Evolutionary conservation across 2,888 invertebrate genomes (phyloP).

Genomic region (Sesia bembeciformis): DNA sequence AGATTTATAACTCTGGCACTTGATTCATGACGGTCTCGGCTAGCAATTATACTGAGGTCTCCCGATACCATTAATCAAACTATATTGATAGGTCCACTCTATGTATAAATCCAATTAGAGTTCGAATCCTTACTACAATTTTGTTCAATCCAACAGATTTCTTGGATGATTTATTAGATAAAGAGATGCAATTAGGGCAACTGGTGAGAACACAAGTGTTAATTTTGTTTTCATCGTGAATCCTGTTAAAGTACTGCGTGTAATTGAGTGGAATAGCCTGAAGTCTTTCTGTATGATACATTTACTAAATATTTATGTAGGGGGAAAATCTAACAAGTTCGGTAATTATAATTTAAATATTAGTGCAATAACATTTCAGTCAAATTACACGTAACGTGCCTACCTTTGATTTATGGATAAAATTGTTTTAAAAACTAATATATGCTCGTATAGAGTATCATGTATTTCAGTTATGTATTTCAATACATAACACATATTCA

Average conservation of each 20-base stretch:
- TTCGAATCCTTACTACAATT: conserved; percentile 57
- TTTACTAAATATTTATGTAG: too few species aligned
- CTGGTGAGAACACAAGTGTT: conserved; percentile 29
- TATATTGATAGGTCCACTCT: conserved; percentile 63
- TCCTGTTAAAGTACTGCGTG: conserved; percentile 43
- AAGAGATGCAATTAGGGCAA: conserved; percentile 49
- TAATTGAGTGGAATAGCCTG: conserved; percentile 32
- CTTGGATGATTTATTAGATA: conserved; percentile 53
- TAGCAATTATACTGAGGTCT: conserved; percentile 63
- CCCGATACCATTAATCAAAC: conserved; percentile 67
- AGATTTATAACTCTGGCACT: conserved; percentile 60
- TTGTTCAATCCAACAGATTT: conserved; percentile 35
- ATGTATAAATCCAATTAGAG: conserved; percentile 68
- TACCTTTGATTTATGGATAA: neutral
- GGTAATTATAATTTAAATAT: too few species aligned
- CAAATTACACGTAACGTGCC: too few species aligned
- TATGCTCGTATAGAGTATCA: neutral
- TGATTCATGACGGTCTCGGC: conserved; percentile 64
- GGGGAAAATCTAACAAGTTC: too few species aligned
- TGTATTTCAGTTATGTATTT: too few species aligned
- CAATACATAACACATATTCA: too few species aligned
- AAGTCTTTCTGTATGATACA: conserved; percentile 30
- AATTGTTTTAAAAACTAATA: neutral
- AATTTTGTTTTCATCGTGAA: conserved; percentile 60
- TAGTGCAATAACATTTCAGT: neutral